Conservation (phyloP, 2,113 vertebrate genomes). For the Hyaena hyaena region DNA sequence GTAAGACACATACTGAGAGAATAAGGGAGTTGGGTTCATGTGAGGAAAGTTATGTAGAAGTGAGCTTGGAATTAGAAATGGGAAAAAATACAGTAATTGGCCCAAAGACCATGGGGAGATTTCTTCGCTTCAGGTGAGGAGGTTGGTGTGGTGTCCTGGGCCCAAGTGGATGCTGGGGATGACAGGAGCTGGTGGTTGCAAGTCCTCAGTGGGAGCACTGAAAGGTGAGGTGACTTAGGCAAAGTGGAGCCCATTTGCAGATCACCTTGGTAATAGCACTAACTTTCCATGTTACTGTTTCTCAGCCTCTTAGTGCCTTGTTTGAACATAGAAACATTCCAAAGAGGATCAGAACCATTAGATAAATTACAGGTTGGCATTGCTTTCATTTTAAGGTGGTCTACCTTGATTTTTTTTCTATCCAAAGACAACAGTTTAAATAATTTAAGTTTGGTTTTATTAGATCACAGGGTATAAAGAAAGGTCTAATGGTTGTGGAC, state of each 20-base stretch:
- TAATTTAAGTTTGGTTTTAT: neutral
- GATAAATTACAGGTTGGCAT: neutral
- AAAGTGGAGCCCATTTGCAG: neutral
- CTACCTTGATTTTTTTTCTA: neutral
- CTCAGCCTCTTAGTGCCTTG: neutral
- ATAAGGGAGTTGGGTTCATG: neutral
- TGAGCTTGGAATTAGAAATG: neutral
- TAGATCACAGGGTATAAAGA: neutral
- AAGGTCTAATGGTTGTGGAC: neutral
- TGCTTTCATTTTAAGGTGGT: neutral
- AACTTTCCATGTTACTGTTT: neutral
- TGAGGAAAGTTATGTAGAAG: neutral
- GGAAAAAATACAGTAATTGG: neutral
- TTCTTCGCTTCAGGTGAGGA: neutral
- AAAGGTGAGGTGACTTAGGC: neutral
- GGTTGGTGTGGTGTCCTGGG: neutral
- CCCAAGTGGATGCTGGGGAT: neutral
- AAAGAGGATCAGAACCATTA: neutral
- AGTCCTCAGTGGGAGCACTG: neutral
- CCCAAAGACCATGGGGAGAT: neutral
- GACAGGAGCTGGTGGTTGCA: neutral
- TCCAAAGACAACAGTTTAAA: neutral
- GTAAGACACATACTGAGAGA: neutral
- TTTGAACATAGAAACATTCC: neutral
- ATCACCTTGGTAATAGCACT: neutral